Percentiles rank a stretch among this genome's conserved stretches.
Evolutionary conservation across 2,888 invertebrate genomes (phyloP).

Genomic region (Auanema freiburgensis): DNA sequence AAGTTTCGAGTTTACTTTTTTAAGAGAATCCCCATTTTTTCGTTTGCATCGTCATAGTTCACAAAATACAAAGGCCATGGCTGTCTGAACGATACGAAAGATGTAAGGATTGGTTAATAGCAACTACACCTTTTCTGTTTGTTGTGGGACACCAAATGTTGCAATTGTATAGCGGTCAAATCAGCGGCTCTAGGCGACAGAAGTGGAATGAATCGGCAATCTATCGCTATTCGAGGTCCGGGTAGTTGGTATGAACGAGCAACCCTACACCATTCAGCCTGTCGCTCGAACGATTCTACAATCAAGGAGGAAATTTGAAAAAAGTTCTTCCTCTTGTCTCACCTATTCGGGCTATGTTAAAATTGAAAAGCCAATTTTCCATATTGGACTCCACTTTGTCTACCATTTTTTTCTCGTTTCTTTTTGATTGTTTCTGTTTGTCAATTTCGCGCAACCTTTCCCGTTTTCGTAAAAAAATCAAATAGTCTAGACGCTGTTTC

Average conservation of each 20-base stretch:
- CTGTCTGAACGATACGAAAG: constrained; percentile 5
- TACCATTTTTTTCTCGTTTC: not conserved
- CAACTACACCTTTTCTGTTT: constrained; percentile 8
- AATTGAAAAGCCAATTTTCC: constrained; percentile 1
- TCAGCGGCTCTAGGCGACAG: constrained; percentile 48
- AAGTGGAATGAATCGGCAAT: constrained; percentile 54
- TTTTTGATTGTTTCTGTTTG: not conserved
- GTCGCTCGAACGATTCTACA: not conserved
- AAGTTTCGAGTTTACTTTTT: not conserved
- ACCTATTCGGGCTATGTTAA: too few relatives aligned
- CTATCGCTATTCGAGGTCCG: constrained; percentile 49
- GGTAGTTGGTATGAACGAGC: constrained; percentile 21
- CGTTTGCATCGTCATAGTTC: constrained; percentile 38
- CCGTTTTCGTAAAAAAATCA: constrained; percentile 37
- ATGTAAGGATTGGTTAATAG: not conserved
- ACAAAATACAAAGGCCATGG: constrained; percentile 55
- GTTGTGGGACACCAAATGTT: constrained; percentile 44
- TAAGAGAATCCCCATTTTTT: constrained; percentile 10
- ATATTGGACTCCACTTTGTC: not conserved
- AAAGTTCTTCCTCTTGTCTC: not conserved
- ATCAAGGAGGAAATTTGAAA: not conserved
- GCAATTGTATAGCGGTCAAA: constrained; percentile 53
- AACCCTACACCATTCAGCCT: not conserved
- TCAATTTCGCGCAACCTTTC: constrained; percentile 21
- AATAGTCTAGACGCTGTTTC: constrained; percentile 42